Evolutionary conservation across 2,888 invertebrate species (phyloP), one percentile per base, ranked within the genome.

Genomic region (Tinea pellionella): DNA sequence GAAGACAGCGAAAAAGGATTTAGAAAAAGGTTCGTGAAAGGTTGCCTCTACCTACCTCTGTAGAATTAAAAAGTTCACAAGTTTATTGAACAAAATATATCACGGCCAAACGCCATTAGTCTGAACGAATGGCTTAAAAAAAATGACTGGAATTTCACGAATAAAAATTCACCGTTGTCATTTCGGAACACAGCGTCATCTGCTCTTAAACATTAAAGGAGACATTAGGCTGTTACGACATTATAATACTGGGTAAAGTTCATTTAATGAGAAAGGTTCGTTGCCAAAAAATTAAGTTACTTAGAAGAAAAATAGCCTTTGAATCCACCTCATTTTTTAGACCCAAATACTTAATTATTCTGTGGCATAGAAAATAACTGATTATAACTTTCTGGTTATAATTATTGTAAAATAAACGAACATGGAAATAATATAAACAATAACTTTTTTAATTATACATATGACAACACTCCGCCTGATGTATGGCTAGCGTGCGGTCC

Each of bases 161-260:
- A 47, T 47, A 47, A 47, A 47, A 47, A 47, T 47, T 47, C 47
- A 16, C 47, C 47, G 47, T 47, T 16, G 47, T 47, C 47, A 47
- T 47, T 47, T 47, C 47, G 9, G 6, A 37, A 9, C 37, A n/a
- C 4, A 2, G 37, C 9, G 11, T n/a, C 37, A 37, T 37, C n/a
- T 37, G 9, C 37, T n/a, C 37, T 37, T 37, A 37, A n/a, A 37
- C 37, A 37, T 37, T 37, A 37, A 37, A 47, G 15, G 13, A 47
- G 47, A 47, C 47, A 47, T 47, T 47, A 47, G 47, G 47, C 47
- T 47, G 37, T 47, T 47, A 16, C 15, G 47, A 13, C 47, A 2
- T 47, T 47, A 47, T 47, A 16, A 47, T 47, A 6, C 47, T 15
- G 15, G 41, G 15, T 16, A 47, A 47, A 47, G 47, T 16, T 9